A percentile compares a stretch with the other conserved stretches of the same genome.
These are phyloP conservation scores for Zeuzera pyrina DNA, from an alignment of 2,888 invertebrate species.

Conservation along the genomic window DNA sequence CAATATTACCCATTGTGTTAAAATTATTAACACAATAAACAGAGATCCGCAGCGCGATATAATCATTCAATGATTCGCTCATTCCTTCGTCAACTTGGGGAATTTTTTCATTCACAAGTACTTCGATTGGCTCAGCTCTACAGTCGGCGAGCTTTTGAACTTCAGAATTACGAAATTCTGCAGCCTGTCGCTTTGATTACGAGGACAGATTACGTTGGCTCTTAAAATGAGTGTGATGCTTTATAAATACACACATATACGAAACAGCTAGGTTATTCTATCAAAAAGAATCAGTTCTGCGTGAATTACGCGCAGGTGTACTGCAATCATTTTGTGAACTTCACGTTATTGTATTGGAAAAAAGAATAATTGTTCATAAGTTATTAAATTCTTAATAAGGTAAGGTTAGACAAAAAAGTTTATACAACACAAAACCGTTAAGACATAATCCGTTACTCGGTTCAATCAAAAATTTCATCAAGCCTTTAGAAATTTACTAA, in stretches of 20 bases:
- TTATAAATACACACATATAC: slow-evolving; percentile 1
- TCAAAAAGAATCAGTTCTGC: too few relatives aligned
- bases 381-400: slow-evolving; percentile 36
- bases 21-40: slow-evolving; percentile 13
- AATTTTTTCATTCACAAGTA: slow-evolving; percentile 38
- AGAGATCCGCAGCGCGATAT: slow-evolving; percentile 63
- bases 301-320: too few relatives aligned
- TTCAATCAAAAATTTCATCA: slow-evolving; percentile 70
- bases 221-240: slow-evolving; percentile 10
- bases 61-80: slow-evolving; percentile 43
- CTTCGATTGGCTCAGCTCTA: slow-evolving; percentile 63
- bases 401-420: slow-evolving; percentile 11
- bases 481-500: slow-evolving; percentile 64
- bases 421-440: slow-evolving; percentile 60
- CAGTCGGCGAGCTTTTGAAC: slow-evolving; percentile 55
- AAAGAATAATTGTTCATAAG: slow-evolving; percentile 17
- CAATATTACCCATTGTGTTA: slow-evolving; percentile 24
- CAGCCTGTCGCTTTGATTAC: slow-evolving; percentile 20
- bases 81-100: slow-evolving; percentile 37
- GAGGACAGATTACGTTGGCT: slow-evolving; percentile 24
- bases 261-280: too few relatives aligned
- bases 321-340: too few relatives aligned
- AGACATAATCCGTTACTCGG: slow-evolving; percentile 59
- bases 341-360: slow-evolving; percentile 3
- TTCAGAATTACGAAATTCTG: slow-evolving; percentile 25